Conservation (phyloP, 2,797 vertebrate genomes). For the Xenops minutus region DNA sequence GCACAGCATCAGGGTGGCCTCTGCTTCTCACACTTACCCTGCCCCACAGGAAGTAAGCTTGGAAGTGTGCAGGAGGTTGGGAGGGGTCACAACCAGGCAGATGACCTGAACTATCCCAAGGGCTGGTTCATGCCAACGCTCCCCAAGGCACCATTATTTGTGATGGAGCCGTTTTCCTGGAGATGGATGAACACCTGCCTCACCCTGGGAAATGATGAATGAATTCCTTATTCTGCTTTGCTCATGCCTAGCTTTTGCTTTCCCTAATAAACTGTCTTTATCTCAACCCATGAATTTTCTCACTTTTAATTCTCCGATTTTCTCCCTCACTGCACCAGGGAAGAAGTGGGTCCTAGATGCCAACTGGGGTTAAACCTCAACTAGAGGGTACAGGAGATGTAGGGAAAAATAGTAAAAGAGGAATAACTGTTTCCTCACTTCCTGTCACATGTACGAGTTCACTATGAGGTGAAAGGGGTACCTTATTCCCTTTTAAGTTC, state of each 20-base stretch:
- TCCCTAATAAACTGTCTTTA: not conserved
- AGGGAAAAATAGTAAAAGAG: not conserved
- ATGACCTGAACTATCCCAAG: not conserved
- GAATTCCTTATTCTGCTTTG: not conserved
- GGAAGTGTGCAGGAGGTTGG: accelerated
- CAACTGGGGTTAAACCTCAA: accelerated
- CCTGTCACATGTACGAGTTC: not conserved
- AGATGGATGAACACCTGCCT: not conserved
- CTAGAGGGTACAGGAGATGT: not conserved
- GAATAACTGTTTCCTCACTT: not conserved
- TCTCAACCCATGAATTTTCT: accelerated
- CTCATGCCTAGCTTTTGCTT: not conserved
- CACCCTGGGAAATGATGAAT: accelerated
- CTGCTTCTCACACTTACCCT: not conserved
- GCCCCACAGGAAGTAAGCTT: accelerated
- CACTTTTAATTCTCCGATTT: accelerated
- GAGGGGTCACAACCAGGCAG: not conserved
- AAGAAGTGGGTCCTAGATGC: not conserved
- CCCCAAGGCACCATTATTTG: accelerated
- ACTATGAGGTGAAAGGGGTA: not conserved
- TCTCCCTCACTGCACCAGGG: not conserved
- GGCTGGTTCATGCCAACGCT: not conserved
- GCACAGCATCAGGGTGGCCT: accelerated
- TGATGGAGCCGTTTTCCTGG: not conserved
- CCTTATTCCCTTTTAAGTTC: not conserved